These are phyloP conservation scores for Phaonia tiefii DNA, from an alignment of 2,888 invertebrate genomes.

Conservation along the genomic window DNA sequence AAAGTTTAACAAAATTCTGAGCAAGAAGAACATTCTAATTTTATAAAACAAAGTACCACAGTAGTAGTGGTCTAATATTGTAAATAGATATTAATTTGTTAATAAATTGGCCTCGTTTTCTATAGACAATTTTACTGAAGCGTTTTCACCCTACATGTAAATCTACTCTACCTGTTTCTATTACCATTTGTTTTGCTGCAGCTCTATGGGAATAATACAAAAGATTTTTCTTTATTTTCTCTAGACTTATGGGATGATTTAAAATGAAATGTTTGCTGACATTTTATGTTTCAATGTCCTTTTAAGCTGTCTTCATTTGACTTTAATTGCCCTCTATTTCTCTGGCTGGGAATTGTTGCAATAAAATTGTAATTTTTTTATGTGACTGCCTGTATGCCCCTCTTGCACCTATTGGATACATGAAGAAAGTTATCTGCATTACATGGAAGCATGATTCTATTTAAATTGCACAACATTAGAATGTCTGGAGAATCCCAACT, in stretches of 20 bases:
- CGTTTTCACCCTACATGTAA: too few species aligned
- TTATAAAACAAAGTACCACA: too few species aligned
- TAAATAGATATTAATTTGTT: too few species aligned
- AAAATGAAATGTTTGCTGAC: slow-evolving; percentile 1
- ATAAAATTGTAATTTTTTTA: slow-evolving; percentile 42
- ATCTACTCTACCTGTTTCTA: too few species aligned
- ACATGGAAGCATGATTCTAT: slow-evolving; percentile 23
- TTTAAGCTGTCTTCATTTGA: slow-evolving; percentile 59
- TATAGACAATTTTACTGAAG: too few species aligned
- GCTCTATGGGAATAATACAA: too few species aligned
- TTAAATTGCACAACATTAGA: slow-evolving; percentile 61
- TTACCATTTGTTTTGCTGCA: too few species aligned
- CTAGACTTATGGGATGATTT: neutral
- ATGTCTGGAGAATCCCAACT: slow-evolving; percentile 57
- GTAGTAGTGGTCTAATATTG: too few species aligned
- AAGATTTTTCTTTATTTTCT: neutral
- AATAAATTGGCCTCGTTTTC: too few species aligned
- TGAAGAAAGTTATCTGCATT: slow-evolving; percentile 4
- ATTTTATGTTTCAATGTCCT: slow-evolving; percentile 46
- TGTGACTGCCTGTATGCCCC: neutral
- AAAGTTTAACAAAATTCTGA: too few species aligned
- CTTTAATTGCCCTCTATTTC: slow-evolving; percentile 60
- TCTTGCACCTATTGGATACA: neutral
- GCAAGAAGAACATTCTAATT: too few species aligned
- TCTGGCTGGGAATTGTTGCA: slow-evolving; percentile 13